A percentile compares a stretch with the other conserved stretches of the same genome.
These are phyloP conservation scores for Eristalinus sepulchralis DNA, from an alignment of 2,888 invertebrate species.

Conservation along the genomic window DNA sequence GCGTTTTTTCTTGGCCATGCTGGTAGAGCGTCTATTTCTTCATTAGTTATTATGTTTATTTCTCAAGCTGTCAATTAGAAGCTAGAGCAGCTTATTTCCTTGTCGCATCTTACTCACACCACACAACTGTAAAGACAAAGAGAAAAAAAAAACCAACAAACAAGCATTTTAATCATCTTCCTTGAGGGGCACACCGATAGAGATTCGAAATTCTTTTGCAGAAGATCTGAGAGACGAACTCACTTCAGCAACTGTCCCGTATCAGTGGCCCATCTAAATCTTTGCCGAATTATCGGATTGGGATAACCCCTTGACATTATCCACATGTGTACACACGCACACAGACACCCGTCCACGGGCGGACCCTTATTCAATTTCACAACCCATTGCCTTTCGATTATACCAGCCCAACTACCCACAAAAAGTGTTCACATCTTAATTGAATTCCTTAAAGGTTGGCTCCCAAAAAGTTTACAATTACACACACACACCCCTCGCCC, in stretches of 20 bases:
- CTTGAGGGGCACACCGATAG: neutral
- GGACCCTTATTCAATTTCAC: conserved; percentile 43
- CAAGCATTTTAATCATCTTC: neutral
- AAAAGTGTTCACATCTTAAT: conserved; percentile 46
- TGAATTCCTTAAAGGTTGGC: conserved; percentile 38
- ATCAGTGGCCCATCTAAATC: neutral
- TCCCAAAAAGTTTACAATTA: conserved; percentile 34
- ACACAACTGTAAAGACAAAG: no score
- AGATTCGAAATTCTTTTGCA: neutral
- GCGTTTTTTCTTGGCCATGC: no score
- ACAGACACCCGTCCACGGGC: neutral
- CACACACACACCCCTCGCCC: conserved; percentile 1
- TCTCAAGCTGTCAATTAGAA: no score
- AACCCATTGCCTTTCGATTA: conserved; percentile 37
- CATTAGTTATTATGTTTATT: no score
- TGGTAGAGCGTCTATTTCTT: no score
- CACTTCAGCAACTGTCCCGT: neutral
- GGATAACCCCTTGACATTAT: neutral
- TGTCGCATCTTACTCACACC: neutral
- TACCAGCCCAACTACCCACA: conserved; percentile 12
- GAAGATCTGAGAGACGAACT: neutral
- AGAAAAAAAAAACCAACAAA: neutral
- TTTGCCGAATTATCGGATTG: neutral
- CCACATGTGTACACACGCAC: neutral
- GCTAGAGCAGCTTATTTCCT: no score